Evolutionary conservation across 1,140 invertebrate genomes (phyloP), one percentile per base, ranked within the genome.

Genomic region (Drosophila persimilis): DNA sequence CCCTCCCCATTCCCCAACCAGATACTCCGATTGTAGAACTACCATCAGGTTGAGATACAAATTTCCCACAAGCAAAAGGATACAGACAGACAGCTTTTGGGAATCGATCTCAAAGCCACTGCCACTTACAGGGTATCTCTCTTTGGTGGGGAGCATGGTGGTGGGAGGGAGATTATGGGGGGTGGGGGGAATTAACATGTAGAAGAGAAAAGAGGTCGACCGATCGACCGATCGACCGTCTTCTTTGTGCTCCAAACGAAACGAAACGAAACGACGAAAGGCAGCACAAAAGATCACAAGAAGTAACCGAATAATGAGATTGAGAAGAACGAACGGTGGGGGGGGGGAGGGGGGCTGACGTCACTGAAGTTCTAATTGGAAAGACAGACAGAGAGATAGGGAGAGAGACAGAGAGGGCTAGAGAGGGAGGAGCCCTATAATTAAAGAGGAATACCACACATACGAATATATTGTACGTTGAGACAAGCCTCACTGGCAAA

Each of bases 361-460:
- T 69, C 65, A 77, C 64, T 39, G 35, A 53, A 63, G 61, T 51
- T 85, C 71, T 75, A 83, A 84, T 84, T 83, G 61, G 74, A 74
- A 46, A 65, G 29, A 44, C 39, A 5, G 31, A 17, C 11, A 48
- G 17, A 54, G 45, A 64, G 26, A 7, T 20, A 3, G 9, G 52
- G 24, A 31, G 6, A 35, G 15, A 60, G 15, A 31, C 6, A 35
- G 15, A 51, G 17, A 29, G 39, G 44, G 47, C 17, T 35, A 3
- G 15, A 43, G 7, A 44, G 56, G 44, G 22, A 45, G 29, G 13
- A 39, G 35, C 11, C 35, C 41, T 60, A 60, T 66, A 66, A 66
- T 66, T 66, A 65, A 66, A 65, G 63, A 53, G 60, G 45, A 66
- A 66, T 52, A 66, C 31, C 52, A 24, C 59, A 29, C 60, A 66